These are phyloP conservation scores for Phymatocera aterrima DNA, from an alignment of 2,888 invertebrate species.

Conservation along the genomic window DNA sequence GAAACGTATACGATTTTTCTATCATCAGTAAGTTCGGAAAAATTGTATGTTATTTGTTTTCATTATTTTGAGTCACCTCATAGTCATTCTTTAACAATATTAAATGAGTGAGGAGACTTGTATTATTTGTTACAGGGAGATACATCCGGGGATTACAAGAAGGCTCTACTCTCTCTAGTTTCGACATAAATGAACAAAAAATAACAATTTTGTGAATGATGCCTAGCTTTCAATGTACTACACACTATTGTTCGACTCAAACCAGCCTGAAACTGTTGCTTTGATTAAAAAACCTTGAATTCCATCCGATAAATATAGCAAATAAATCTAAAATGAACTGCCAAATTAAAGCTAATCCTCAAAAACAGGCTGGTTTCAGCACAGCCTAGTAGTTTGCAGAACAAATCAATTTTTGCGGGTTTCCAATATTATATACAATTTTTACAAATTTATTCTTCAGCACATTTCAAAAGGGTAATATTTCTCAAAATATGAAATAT, in stretches of 20 bases:
- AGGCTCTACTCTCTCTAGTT: constrained; percentile 90
- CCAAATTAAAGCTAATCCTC: constrained; percentile 32
- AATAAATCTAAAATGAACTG: constrained; percentile 27
- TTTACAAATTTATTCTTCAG: neutral
- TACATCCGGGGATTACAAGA: constrained; percentile 95
- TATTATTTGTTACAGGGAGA: constrained; percentile 84
- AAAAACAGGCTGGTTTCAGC: constrained; percentile 37
- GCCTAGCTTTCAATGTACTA: constrained; percentile 23
- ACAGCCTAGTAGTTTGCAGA: constrained; percentile 23
- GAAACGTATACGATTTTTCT: neutral
- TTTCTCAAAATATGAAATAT: neutral
- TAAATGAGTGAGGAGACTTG: constrained; percentile 40
- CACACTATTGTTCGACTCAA: constrained; percentile 1
- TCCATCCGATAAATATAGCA: constrained; percentile 32
- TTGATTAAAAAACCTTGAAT: constrained; percentile 30
- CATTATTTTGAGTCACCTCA: constrained; percentile 47
- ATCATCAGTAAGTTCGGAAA: constrained; percentile 25
- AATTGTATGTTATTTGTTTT: constrained; percentile 34
- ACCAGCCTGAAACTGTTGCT: constrained; percentile 29
- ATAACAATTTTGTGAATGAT: neutral
- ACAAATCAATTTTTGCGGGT: neutral
- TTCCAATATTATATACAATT: constrained; percentile 2
- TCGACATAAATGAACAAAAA: constrained; percentile 75
- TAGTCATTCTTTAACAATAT: constrained; percentile 5
- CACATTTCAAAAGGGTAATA: neutral